phyloP scores from a whole-genome alignment of 2,797 vertebrate species.

The Sebastes nivosus region DNA sequence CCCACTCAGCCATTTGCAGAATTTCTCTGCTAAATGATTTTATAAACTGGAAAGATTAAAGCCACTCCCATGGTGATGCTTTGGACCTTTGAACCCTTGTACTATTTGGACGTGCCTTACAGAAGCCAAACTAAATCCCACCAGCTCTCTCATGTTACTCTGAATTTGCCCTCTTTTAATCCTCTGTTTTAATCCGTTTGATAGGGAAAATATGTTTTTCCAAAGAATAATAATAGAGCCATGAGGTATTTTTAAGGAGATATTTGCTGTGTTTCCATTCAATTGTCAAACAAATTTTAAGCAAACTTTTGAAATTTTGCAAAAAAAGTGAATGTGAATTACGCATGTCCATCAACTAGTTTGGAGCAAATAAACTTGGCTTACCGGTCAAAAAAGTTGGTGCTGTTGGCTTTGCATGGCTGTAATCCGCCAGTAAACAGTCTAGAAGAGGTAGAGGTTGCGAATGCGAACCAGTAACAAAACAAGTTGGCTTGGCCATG shows the following conservation, averaged over 20 bases:
- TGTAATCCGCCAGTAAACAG: no score
- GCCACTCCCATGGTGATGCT: not conserved
- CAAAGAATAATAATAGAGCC: not conserved
- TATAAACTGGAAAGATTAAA: not conserved
- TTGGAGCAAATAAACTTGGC: no score
- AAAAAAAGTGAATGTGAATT: no score
- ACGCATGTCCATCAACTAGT: no score
- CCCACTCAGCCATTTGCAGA: not conserved
- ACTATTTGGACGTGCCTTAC: not conserved
- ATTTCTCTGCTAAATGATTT: not conserved
- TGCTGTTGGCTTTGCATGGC: no score
- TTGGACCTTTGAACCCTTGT: slow-evolving; percentile 6
- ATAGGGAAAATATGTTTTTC: not conserved
- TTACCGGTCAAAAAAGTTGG: no score
- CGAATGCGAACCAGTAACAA: no score
- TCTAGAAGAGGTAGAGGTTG: no score
- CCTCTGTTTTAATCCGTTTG: not conserved
- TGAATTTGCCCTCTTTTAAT: not conserved
- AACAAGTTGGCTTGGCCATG: no score
- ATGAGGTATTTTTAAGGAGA: not conserved
- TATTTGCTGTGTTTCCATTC: no score
- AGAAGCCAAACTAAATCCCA: not conserved
- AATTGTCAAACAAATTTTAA: no score
- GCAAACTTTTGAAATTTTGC: no score
- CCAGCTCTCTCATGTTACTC: not conserved